Percentiles rank a stretch among this genome's conserved stretches.
These are phyloP conservation scores for Petrolisthes manimaculis DNA, from an alignment of 2,888 invertebrate genomes.

Conservation along the genomic window DNA sequence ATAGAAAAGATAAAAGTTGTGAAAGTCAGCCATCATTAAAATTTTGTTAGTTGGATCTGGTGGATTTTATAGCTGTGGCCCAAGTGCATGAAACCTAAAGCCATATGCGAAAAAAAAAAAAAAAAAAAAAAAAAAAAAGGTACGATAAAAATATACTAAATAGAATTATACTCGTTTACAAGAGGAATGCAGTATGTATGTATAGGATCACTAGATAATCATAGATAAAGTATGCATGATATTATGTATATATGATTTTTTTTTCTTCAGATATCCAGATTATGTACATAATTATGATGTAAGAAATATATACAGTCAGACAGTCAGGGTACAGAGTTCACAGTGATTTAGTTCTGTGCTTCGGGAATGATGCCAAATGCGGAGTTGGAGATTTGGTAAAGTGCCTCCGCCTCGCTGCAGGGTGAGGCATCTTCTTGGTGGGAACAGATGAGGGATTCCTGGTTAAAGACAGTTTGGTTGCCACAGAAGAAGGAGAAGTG, in stretches of 20 bases:
- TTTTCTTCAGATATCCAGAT: too few species aligned
- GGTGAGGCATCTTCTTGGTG: slow-evolving; percentile 66
- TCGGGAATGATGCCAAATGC: not conserved
- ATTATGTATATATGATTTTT: too few species aligned
- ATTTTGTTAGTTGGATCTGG: too few species aligned
- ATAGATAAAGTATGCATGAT: too few species aligned
- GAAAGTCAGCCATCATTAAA: not conserved
- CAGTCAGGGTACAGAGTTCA: not conserved
- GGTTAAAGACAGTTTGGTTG: slow-evolving; percentile 67
- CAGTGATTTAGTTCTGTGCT: not conserved
- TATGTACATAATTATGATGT: too few species aligned
- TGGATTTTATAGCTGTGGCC: not conserved
- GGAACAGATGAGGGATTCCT: slow-evolving; percentile 67
- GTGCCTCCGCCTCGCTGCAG: slow-evolving; percentile 66
- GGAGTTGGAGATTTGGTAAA: slow-evolving; percentile 66
- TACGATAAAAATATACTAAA: not conserved
- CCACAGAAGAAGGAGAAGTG: slow-evolving; percentile 67
- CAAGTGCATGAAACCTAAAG: not conserved
- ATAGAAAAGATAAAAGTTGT: not conserved
- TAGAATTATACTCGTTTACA: not conserved
- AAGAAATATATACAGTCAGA: too few species aligned
- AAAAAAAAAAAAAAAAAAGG: not conserved
- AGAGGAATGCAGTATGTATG: not conserved
- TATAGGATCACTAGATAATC: too few species aligned
- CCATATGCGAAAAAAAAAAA: not conserved